These are phyloP conservation scores for Drosophila cyrtoloma DNA, from an alignment of 2,888 invertebrate species.

Conservation along the genomic window DNA sequence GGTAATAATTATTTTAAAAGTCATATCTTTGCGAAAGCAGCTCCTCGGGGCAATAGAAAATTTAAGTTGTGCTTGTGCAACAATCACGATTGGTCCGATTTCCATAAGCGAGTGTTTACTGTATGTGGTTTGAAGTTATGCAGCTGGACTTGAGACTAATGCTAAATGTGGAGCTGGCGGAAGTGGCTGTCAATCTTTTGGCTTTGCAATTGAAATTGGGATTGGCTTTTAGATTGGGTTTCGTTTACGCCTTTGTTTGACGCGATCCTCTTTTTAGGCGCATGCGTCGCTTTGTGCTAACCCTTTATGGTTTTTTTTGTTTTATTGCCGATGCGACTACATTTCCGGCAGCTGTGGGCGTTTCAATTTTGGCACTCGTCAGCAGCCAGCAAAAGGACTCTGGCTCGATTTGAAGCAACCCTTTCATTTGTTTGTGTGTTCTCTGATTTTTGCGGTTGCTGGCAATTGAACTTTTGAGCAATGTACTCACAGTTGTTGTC, in stretches of 20 bases:
- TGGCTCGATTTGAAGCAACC: slow-evolving; percentile 10
- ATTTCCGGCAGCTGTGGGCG: slow-evolving; percentile 83
- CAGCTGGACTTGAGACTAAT: slow-evolving; percentile 24
- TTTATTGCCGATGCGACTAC: slow-evolving; percentile 18
- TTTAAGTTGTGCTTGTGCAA: not conserved
- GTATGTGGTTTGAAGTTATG: not conserved
- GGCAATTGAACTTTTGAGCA: slow-evolving; percentile 59
- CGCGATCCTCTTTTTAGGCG: slow-evolving; percentile 54
- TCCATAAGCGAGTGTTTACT: not conserved
- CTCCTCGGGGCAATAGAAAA: not conserved
- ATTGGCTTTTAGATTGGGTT: slow-evolving; percentile 19
- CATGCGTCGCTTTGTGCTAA: slow-evolving; percentile 48
- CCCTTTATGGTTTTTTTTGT: slow-evolving; percentile 41
- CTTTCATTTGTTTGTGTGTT: slow-evolving; percentile 18
- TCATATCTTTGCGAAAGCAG: not conserved
- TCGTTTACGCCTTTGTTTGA: slow-evolving; percentile 23
- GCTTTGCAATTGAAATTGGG: slow-evolving; percentile 15
- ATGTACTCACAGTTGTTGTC: slow-evolving; percentile 56
- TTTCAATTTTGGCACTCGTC: slow-evolving; percentile 67
- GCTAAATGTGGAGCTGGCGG: slow-evolving; percentile 39
- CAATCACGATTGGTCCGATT: not conserved
- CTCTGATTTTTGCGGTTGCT: slow-evolving; percentile 51
- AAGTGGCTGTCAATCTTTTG: slow-evolving; percentile 65
- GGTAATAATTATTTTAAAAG: not conserved
- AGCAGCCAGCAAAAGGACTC: slow-evolving; percentile 26